phyloP scores from a whole-genome alignment of 2,797 vertebrate species.

The Petrocephalus sullivani region DNA sequence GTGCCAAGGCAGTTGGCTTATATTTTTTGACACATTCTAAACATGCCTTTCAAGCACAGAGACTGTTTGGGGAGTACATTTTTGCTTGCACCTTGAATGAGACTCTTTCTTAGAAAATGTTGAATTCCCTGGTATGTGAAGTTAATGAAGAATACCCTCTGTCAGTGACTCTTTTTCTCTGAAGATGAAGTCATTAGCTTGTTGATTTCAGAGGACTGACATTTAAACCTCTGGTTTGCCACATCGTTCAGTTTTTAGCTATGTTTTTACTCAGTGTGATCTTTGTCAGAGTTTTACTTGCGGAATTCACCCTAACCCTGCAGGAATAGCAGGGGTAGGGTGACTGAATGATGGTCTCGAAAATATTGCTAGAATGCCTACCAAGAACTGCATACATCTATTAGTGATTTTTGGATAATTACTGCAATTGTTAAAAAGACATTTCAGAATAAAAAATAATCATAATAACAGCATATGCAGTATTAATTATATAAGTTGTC shows the following conservation, averaged over 20 bases:
- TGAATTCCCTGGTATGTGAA: background rate
- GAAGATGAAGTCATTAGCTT: background rate
- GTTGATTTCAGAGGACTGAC: background rate
- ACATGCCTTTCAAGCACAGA: background rate
- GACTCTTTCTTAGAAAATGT: background rate
- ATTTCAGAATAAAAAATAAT: background rate
- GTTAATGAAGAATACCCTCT: background rate
- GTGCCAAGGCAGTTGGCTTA: background rate
- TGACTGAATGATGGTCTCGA: background rate
- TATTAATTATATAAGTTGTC: background rate
- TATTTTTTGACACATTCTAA: background rate
- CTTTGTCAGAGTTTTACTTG: background rate
- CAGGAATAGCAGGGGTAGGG: background rate
- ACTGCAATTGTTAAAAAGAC: background rate
- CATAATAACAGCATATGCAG: background rate
- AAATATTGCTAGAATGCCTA: background rate
- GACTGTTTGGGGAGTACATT: background rate
- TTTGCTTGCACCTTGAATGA: background rate
- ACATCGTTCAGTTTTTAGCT: background rate
- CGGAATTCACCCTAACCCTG: background rate
- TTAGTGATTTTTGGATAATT: background rate
- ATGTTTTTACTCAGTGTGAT: background rate
- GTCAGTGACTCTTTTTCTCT: background rate
- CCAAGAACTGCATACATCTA: background rate
- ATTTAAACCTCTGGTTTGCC: background rate